A percentile compares a stretch with the other conserved stretches of the same genome.
phyloP scores from a whole-genome alignment of 2,888 invertebrate species.

The Monopis laevigella region DNA sequence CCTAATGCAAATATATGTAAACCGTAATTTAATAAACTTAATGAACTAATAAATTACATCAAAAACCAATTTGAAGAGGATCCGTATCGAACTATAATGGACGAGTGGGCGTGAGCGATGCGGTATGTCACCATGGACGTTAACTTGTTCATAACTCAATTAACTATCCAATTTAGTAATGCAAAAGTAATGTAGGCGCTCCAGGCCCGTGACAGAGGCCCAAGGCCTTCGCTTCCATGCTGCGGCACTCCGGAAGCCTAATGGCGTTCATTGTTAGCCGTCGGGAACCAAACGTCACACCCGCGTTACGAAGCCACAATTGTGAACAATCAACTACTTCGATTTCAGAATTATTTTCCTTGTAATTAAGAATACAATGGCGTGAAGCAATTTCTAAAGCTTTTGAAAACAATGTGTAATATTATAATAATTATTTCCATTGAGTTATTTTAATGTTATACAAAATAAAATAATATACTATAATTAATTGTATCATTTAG shows the following conservation, averaged over 20 bases:
- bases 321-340: background rate
- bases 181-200: constrained; percentile 15
- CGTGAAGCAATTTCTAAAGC: constrained; percentile 1
- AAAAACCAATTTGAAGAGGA: too few relatives aligned
- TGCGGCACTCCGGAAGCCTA: constrained; percentile 11
- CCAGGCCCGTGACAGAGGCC: constrained; percentile 12
- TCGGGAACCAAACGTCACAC: constrained; percentile 7
- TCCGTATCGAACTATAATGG: too few relatives aligned
- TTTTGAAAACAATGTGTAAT: constrained; percentile 1
- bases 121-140: too few relatives aligned
- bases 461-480: too few relatives aligned
- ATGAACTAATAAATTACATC: too few relatives aligned
- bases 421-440: too few relatives aligned
- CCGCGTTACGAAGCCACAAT: background rate
- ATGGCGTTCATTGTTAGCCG: constrained; percentile 12
- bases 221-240: constrained; percentile 14
- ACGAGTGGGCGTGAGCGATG: too few relatives aligned
- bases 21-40: too few relatives aligned
- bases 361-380: background rate
- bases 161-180: background rate
- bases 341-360: background rate
- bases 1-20: too few relatives aligned
- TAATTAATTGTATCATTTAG: too few relatives aligned
- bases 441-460: too few relatives aligned
- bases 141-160: too few relatives aligned